Evolutionary conservation across 2,113 vertebrate genomes (phyloP), one percentile per base, ranked within the genome.

Genomic region (Octodon degus): DNA sequence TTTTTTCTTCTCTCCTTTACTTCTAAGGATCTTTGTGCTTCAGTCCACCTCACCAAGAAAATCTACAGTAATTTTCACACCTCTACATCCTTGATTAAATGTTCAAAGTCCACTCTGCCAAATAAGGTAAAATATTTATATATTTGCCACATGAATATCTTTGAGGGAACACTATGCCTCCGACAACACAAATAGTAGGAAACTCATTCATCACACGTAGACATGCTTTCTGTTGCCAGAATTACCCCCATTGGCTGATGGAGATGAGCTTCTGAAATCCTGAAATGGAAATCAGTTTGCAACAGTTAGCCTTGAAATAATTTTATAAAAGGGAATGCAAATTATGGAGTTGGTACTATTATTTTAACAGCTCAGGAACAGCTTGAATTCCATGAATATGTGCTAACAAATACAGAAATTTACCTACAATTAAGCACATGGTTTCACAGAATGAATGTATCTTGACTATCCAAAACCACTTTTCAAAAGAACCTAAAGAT

Each of bases 231-330:
- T 85, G 2, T 93, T 76, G 10, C 43, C 25, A 70, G 63, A 80
- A 93, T 16, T 70, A 91, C 43, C 4, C 40, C 65, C 70, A 62
- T 50, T 50, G n/a, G 3, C 32, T 87, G 20, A 22, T 89, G 10
- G 20, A 70, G 22, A 81, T 58, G 79, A 84, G 11, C 37, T 89
- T 27, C 47, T 76, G 32, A 74, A 79, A 91, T 55, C 24, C 37
- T 67, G 11, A 94, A 86, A 37, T 37, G 8, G 30, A 62, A 92
- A 7, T 84, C 74, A 62, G 81, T 67, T 95, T 93, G 91, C 60
- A 94, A 72, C 22, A 85, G 65, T 74, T 77, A 72, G 19, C 37
- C n/a, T 1, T 50, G 32, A 74, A 90, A 72, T 82, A 76, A 84
- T 37, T 74, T 90, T 37, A 93, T 53, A 20, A 92, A 93, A 65